Evolutionary conservation across 1,140 invertebrate genomes (phyloP), one percentile per base, ranked within the genome.

Genomic region (Dinoponera quadriceps): DNA sequence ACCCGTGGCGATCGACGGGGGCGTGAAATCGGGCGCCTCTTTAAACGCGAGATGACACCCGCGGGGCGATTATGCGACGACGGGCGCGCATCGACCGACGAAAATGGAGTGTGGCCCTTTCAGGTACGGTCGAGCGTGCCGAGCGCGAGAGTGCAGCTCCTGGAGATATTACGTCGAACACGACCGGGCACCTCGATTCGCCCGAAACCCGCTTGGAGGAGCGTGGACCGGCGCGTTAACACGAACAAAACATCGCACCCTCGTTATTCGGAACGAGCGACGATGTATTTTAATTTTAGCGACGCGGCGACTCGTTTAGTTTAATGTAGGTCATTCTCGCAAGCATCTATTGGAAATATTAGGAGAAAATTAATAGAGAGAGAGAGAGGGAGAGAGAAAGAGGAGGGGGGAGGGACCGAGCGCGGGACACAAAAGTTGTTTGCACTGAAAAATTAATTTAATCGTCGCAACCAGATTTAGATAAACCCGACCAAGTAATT

Each of bases 1-100:
- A 89, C 92, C 92, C 91, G 92, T 90, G 27, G 92, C 75, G 84
- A 68, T 71, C 81, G 74, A 89, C 88, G 93, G 90, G 92, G 92
- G 92, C 88, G 92, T 92, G 91, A 93, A 92, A 89, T 92, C 90
- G 91, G 91, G 62, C 92, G 85, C 91, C 91, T 92, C 89, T 90
- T 86, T 88, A 83, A 88, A 72, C 25, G 68, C 68, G 29, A 68
- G n/a, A 54, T 83, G 91, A 90, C 92, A 92, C 93, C 93, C 92
- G 92, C 86, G 85, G 93, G 71, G 92, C 92, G 90, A 92, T 92
- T 91, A 88, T 90, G 78, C 71, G 83, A 73, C 55, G 65, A 49
- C 62, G 57, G 65, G 54, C 29, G 48, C 27, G 59, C n/a, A 22
- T 33, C 29, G 77, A n/a, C 33, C 29, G 77, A 66, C 27, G 81